Base-by-base conservation (phyloP, 2,888 invertebrate genomes). In the Oscheius sp. region DNA sequence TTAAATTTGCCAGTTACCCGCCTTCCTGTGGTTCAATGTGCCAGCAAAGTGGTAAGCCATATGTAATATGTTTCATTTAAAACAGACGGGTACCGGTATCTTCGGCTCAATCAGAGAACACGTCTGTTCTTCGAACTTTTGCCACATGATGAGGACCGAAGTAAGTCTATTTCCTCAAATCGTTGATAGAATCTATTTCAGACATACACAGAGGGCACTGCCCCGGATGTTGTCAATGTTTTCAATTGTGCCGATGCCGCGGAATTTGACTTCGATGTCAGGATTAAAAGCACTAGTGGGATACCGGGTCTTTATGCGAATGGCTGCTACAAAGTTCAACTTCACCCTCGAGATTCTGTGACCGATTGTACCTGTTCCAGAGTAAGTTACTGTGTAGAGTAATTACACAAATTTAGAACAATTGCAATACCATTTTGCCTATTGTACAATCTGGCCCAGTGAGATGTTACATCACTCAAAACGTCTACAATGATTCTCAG, bases 91-190 rank as follows among this genome's bases (percentile, higher is more conserved):
- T n/a, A 79, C 76, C 2, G 75, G 77, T 13, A 70, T 79, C 27
- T 72, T 76, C 35, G 76, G 77, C 0, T 74, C 77, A 9, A 35
- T 73, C 1, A 29, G 74, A 9, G 76, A 76, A 49, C 74, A 76
- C 45, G 59, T 71, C 16, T 85, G 85, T 66, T 71, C 75, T 23
- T 75, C 84, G n/a, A 80, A 85, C 73, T 83, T 79, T 53, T 85
- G 85, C 68, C 84, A 83, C 68, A 79, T 77, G 58, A 79, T 78
- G 27, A 76, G 82, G 63, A 84, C 82, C 5, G 84, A 84, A 74
- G 82, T 82, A 63, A 13, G 9, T 18, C 27, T 43, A n/a, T 46
- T 46, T 46, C 46, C 16, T 16, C 6, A 41, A 41, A 12, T 7
- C 6, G 12, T n/a, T 0, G 27, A 41, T 53, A 16, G 29, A 64